Base-by-base conservation (phyloP, 1,140 invertebrate species). In the Venturia canescens region DNA sequence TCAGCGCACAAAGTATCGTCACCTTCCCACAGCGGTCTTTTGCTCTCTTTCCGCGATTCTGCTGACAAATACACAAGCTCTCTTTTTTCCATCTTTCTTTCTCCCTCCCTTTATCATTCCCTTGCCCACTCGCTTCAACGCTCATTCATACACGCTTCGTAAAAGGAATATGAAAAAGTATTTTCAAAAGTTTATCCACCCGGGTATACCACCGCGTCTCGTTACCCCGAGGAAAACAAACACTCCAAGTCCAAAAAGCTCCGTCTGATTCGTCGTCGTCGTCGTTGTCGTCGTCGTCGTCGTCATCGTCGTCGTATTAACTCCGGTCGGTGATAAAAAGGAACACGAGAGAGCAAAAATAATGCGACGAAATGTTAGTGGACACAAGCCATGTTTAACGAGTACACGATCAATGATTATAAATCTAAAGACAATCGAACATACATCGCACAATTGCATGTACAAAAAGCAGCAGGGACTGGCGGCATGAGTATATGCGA, bases 1-100 rank as follows among this genome's bases (percentile, higher is more conserved):
- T 95, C 94, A 86, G 91, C 88, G 88, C 94, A 94, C 87, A 93
- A 92, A 74, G 92, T 92, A 88, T 93, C 93, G 88, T 92, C 91
- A 86, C 89, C 91, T 84, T 91, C 89, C 89, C 90, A 92, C 83
- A 88, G 83, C 86, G 91, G 90, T 88, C 88, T 92, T 88, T 90
- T 91, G 72, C 53, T 76, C 88, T 89, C 85, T 84, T 90, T 88
- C 84, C 90, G 90, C 89, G 88, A 83, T 83, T 91, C 90, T 90
- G 90, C 88, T 88, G 88, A 90, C 86, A 91, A 90, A 84, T 84
- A 74, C 71, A 81, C 50, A 84, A 88, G 83, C 80, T 83, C 81
- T 83, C 83, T 67, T 86, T 77, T 86, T 63, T 78, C n/a, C n/a
- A n/a, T 60, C 31, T 66, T 72, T 63, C 27, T 78, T 15, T 44